phyloP scores from a whole-genome alignment of 2,888 invertebrate genomes.

The Drosophila nigricruria region DNA sequence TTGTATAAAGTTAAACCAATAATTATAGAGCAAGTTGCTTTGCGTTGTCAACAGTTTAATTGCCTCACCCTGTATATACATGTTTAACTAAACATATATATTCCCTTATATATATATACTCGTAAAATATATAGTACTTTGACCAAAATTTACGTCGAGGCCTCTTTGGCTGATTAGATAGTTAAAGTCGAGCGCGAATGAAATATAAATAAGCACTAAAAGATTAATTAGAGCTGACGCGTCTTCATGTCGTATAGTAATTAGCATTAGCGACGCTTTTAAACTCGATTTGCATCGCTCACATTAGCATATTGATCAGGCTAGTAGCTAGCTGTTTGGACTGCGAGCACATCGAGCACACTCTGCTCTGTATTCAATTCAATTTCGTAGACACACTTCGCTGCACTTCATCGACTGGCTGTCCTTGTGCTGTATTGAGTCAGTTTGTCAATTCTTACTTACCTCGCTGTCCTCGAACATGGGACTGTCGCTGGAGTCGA shows the following conservation, averaged over 20 bases:
- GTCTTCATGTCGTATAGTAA: conserved; percentile 53
- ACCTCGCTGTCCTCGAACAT: conserved; percentile 86
- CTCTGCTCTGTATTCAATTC: conserved; percentile 49
- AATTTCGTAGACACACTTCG: conserved; percentile 49
- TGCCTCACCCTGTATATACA: not conserved
- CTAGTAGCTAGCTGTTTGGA: not conserved
- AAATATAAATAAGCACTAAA: conserved; percentile 74
- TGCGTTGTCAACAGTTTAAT: not conserved
- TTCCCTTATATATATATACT: not conserved
- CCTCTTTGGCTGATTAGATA: conserved; percentile 72
- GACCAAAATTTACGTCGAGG: conserved; percentile 47
- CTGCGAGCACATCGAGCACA: not conserved
- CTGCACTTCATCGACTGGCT: conserved; percentile 34
- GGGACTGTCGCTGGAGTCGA: conserved; percentile 85
- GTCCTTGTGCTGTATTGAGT: conserved; percentile 1
- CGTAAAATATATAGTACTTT: conserved; percentile 17
- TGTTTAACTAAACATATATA: not conserved
- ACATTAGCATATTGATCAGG: conserved; percentile 61
- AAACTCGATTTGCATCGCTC: conserved; percentile 23
- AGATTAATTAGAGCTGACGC: conserved; percentile 66
- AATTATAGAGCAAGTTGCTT: not conserved
- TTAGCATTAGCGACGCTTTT: conserved; percentile 46
- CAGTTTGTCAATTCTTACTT: conserved; percentile 63
- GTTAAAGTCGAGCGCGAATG: conserved; percentile 49
- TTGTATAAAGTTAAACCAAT: not conserved